phyloP scores from a whole-genome alignment of 2,797 vertebrate genomes.

The Garrulus glandarius region DNA sequence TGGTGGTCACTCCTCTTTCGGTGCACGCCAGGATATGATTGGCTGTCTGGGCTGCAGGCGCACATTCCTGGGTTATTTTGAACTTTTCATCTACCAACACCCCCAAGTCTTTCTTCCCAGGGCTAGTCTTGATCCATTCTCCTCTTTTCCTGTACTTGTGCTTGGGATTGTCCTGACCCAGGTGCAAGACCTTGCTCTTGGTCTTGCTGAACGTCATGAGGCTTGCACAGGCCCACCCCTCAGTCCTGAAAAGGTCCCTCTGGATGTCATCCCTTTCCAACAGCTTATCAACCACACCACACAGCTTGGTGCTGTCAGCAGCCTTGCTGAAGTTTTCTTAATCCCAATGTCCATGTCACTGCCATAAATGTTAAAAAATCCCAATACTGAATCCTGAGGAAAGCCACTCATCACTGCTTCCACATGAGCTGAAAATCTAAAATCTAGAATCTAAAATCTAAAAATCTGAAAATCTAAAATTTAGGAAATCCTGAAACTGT shows the following conservation, averaged over 20 bases:
- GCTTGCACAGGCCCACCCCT: neutral
- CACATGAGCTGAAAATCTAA: neutral
- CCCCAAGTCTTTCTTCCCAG: neutral
- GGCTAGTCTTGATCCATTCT: neutral
- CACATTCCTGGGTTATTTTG: neutral
- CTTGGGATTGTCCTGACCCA: neutral
- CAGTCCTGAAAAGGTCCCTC: neutral
- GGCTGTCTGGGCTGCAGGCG: neutral
- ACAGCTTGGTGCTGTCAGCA: neutral
- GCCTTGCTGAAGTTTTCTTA: neutral
- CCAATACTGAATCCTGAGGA: neutral
- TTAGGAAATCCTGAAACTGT: neutral
- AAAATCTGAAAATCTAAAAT: neutral
- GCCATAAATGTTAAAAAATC: neutral
- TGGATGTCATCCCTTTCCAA: neutral
- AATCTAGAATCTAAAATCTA: neutral
- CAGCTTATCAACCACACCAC: neutral
- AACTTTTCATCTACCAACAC: neutral
- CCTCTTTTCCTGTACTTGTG: too few species aligned
- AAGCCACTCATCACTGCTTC: neutral
- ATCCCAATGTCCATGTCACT: neutral
- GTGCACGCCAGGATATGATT: rapidly evolving
- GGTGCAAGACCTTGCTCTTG: neutral
- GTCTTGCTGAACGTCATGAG: neutral
- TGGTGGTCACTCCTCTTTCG: neutral